These are phyloP conservation scores for Gadopsis bispinosus DNA, from an alignment of 2,797 vertebrate genomes.

Conservation along the genomic window DNA sequence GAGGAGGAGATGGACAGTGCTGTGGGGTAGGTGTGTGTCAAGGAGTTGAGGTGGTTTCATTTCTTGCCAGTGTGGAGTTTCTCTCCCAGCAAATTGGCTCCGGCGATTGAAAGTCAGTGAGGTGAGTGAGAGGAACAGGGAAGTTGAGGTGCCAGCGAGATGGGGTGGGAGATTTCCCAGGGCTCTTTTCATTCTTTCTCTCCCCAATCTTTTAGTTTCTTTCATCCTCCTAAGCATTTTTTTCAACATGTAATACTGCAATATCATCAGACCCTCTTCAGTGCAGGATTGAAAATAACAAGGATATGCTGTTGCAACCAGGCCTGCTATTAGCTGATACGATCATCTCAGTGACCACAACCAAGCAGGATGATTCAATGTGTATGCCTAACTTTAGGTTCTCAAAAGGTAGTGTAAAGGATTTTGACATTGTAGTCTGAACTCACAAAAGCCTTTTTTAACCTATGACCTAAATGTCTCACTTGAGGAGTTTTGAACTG, in stretches of 20 bases:
- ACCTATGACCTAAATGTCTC: not conserved
- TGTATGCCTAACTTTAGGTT: not conserved
- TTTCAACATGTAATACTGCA: slow-evolving; percentile 37
- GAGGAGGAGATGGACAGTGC: slow-evolving; percentile 40
- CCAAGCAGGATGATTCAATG: not conserved
- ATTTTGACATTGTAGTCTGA: not conserved
- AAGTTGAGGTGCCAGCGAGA: slow-evolving; percentile 53
- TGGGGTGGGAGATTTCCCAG: slow-evolving; percentile 65
- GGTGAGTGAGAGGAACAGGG: slow-evolving; percentile 69
- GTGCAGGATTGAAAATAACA: slow-evolving; percentile 45
- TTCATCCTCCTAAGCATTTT: slow-evolving; percentile 29
- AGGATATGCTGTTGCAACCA: not conserved
- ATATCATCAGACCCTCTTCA: slow-evolving; percentile 48
- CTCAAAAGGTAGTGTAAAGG: not conserved
- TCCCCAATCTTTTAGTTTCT: slow-evolving; percentile 35
- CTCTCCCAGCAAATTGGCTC: slow-evolving; percentile 78
- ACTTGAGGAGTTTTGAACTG: not conserved
- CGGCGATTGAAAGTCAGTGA: slow-evolving; percentile 77
- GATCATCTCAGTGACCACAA: slow-evolving; percentile 13
- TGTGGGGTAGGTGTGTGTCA: slow-evolving; percentile 54
- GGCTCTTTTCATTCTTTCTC: slow-evolving; percentile 42
- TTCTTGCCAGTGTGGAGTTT: slow-evolving; percentile 68
- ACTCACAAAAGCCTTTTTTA: not conserved
- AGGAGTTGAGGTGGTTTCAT: slow-evolving; percentile 72
- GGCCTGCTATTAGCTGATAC: slow-evolving; percentile 6